Base-by-base conservation (phyloP, 2,797 vertebrate species). In the Phalanger gymnotis region DNA sequence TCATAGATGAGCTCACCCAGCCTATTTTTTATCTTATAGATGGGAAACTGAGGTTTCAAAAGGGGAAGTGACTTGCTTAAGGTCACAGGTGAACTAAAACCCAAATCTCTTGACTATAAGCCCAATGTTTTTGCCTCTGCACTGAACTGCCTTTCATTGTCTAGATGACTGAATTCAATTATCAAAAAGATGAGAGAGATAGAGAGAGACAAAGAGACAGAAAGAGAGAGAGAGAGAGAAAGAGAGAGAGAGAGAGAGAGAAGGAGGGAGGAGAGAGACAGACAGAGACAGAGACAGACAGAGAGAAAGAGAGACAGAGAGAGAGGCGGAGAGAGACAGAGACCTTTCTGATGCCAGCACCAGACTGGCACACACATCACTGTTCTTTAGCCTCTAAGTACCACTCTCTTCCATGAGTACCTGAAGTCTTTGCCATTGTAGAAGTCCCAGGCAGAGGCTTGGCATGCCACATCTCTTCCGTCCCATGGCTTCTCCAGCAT, bases 401-500 rank as follows among this genome's bases (percentile, higher is more conserved):
- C 31, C 40, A 87, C 40, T 40, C 73, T 87, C 73, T 34, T 87
- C 7, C 73, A 51, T 10, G 53, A 91, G 94, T 97, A 99, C 99
- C 99, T 99, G 98, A 99, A 99, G 97, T 99, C 99, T 96, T 99
- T 99, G 94, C 99, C 98, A 52, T 99, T 99, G 97, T 99, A 99
- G 98, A 99, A 99, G 95, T 99, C 99, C 99, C 99, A 99, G 31
- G 99, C 99, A 0, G 99, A 99, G 54, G 99, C 99, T 0, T 99
- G 99, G 92, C 99, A 99, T 91, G 99, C 99, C 94, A 99, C 99
- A 92, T 99, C 98, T 53, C 99, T 97, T 31, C 99, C 99, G 0
- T 99, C 99, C 0, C 95, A 6, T 0, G 99, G 99, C 95, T 99
- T 99, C 98, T 98, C 98, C 0, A 99, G 96, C 99, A 99, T 99